Percentiles rank a stretch among this genome's conserved stretches.
Conservation (phyloP, 2,888 invertebrate genomes). For the Penaeus monodon region DNA sequence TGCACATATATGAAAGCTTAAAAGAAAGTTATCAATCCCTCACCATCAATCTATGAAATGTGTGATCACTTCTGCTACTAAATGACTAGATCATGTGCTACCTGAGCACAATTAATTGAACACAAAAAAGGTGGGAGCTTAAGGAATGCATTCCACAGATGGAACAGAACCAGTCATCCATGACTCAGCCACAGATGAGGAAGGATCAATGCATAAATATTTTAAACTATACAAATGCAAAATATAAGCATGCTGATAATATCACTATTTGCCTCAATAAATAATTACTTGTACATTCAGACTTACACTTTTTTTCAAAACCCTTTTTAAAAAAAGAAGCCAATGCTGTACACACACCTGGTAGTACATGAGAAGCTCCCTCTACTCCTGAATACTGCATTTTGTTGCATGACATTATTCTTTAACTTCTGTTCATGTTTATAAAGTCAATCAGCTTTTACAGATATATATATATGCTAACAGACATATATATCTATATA, state of each 20-base stretch:
- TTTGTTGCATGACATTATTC: too few species aligned
- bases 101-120: slow-evolving; percentile 38
- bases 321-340: too few species aligned
- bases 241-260: too few species aligned
- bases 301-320: too few species aligned
- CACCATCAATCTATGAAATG: slow-evolving; percentile 19
- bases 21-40: not conserved
- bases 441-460: not conserved
- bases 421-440: too few species aligned
- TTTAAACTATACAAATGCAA: too few species aligned
- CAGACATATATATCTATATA: slow-evolving; percentile 38
- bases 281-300: too few species aligned
- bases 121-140: slow-evolving; percentile 55
- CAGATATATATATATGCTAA: slow-evolving; percentile 33
- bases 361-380: too few species aligned
- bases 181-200: not conserved
- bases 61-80: slow-evolving; percentile 29
- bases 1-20: not conserved
- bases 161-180: slow-evolving; percentile 3
- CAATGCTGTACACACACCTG: too few species aligned
- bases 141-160: not conserved
- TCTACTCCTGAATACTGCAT: too few species aligned
- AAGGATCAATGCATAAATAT: not conserved
- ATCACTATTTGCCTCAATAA: too few species aligned
- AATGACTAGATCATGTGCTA: slow-evolving; percentile 56